Base-by-base conservation (phyloP, 1,140 invertebrate genomes). In the Macrostomum lignano region DNA sequence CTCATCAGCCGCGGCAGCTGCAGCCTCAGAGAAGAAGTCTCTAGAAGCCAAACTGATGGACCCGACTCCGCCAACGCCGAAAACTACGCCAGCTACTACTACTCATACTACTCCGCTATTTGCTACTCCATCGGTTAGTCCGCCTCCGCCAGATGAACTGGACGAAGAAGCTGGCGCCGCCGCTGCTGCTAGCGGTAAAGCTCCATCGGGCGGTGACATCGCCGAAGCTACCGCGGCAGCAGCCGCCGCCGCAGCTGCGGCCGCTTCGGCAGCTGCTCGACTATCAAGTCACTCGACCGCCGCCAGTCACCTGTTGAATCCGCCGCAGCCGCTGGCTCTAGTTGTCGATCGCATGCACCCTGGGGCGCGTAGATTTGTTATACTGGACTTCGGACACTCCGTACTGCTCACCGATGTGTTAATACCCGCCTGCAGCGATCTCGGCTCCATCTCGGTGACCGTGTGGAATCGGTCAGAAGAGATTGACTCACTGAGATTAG, bases 351-450 rank as follows among this genome's bases (percentile, higher is more conserved):
- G 26, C 19, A 14, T 28, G 7, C 26, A 28, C 38, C 23, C 71
- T 41, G 75, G 74, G 23, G 59, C 58, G 7, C 47, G 62, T 26
- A 41, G 77, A 37, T 82, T 76, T 59, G 74, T 84, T 26, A 73
- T 77, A 7, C 58, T 88, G 9, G 78, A 86, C 57, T 81, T 86
- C 55, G 76, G 77, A 14, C 67, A 71, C 38, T 68, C 73, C 2
- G 60, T 82, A 26, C 52, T 77, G 1, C 62, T 88, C 3, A 86
- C 77, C 1, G 81, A 86, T 51, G 56, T 86, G 37, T 61, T 78
- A 41, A 73, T 86, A 40, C 78, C 79, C 9, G 65, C 71, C 1
- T 84, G 75, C 48, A 65, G 67, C 35, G 76, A 82, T 49, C 53
- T 86, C n/a, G n/a, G n/a, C n/a, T n/a, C n/a, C n/a, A n/a, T n/a